Evolutionary conservation across 2,113 vertebrate species (phyloP), one percentile per base, ranked within the genome.

Genomic region (Melospiza melodia): DNA sequence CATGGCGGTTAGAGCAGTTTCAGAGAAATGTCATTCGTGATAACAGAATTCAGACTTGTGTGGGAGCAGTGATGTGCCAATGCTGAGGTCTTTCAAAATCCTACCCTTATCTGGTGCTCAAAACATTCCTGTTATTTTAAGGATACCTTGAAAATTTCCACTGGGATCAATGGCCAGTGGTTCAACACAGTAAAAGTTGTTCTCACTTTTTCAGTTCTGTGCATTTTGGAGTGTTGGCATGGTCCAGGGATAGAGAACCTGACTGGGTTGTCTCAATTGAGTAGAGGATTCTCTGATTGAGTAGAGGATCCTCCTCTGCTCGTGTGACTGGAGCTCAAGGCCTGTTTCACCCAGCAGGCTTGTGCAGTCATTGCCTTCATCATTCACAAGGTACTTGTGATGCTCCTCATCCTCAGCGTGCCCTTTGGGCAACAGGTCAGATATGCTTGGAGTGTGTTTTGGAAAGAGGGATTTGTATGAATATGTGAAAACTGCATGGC

Each of bases 21-120:
- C 82, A 80, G 94, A 69, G 82, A 94, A 94, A 94, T 90, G 89
- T 88, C 80, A 90, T 89, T 66, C 17, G 2, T 52, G 80, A 31
- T 51, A 72, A 65, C 65, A 90, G 61, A 84, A 87, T 61, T 94
- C 84, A 89, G 91, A 43, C 80, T 87, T 84, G 39, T 75, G 84
- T 92, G 91, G 80, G 91, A 87, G 61, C 52, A 44, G 30, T 9
- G 73, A 59, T 62, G 46, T 27, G 27, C 88, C 76, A 95, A 5
- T 10, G 73, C 72, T 75, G 65, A 92, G 91, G 76, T 59, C 84
- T 90, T 92, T 77, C 57, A 65, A 66, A 95, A 86, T 55, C 76
- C 43, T 65, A 3, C 76, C 17, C 68, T 66, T 69, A 21, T 24
- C 62, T 73, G 49, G 44, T 35, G 13, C 52, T 87, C n/a, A 49